Evolutionary conservation across 2,113 vertebrate genomes (phyloP).

Genomic region (Oryctolagus cuniculus): mOryCun1.1 NC_091437.1:8899501-8900000

Average conservation of each 20-base stretch:
- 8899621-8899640: neutral
- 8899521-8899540: conserved; percentile 7
- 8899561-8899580: neutral
- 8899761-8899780: conserved; percentile 18
- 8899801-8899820: neutral
- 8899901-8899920: neutral
- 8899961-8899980: neutral
- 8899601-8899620: conserved; percentile 28
- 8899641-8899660: neutral
- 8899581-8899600: neutral
- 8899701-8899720: neutral
- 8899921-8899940: neutral
- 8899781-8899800: neutral
- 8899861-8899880: neutral
- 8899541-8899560: neutral
- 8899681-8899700: neutral
- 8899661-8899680: neutral
- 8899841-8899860: neutral
- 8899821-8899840: neutral
- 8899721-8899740: neutral
- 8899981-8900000: conserved; percentile 7
- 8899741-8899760: neutral
- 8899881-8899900: neutral
- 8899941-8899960: neutral
- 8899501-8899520: neutral